Evolutionary conservation across 1,140 invertebrate species (phyloP).

Genomic region (Mactra quadrangularis): DNA sequence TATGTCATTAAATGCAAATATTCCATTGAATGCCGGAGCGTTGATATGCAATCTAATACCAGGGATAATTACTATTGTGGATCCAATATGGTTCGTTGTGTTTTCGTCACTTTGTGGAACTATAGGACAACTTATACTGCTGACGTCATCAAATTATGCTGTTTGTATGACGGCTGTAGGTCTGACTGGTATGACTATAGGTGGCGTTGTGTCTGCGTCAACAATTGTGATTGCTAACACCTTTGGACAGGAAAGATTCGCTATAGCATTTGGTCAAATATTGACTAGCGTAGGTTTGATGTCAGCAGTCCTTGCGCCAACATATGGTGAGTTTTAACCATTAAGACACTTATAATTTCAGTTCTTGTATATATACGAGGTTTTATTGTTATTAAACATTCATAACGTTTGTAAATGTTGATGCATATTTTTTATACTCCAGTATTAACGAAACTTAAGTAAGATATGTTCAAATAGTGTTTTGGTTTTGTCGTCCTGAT

Average conservation of each 20-base stretch:
- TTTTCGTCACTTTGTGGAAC: background rate
- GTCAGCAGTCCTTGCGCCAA: background rate
- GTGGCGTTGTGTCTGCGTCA: constrained; percentile 10
- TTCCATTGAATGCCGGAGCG: background rate
- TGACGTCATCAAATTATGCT: background rate
- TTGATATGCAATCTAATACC: background rate
- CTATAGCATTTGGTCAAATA: background rate
- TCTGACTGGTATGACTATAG: constrained; percentile 14
- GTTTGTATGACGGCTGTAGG: constrained; percentile 4
- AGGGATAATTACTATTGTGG: background rate
- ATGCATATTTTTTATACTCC: too few relatives aligned
- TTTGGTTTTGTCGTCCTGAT: too few relatives aligned
- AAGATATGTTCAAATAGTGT: too few relatives aligned
- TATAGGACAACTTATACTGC: background rate
- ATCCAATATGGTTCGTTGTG: background rate
- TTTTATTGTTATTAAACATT: too few relatives aligned
- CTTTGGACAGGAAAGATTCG: too few relatives aligned
- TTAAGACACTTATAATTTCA: too few relatives aligned
- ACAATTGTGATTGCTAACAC: background rate
- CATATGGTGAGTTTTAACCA: constrained; percentile 6
- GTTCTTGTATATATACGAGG: too few relatives aligned
- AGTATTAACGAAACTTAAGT: too few relatives aligned
- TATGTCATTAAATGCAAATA: background rate
- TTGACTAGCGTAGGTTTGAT: constrained; percentile 1
- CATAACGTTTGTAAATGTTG: too few relatives aligned